Evolutionary conservation across 2,113 vertebrate genomes (phyloP).

Genomic region (Gadus chalcogrammus): DNA sequence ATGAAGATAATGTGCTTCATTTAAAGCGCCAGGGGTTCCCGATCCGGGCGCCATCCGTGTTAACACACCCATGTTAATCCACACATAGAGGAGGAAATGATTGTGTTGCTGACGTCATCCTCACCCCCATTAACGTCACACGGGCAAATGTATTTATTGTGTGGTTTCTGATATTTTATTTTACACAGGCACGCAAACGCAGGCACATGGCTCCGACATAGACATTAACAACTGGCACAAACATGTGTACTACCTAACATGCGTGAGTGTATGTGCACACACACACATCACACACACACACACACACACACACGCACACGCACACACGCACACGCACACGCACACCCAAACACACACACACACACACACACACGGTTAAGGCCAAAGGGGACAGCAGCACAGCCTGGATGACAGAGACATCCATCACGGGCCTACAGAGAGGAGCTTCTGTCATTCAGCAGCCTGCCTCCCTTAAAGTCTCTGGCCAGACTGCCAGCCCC

Average conservation of each 20-base stretch:
- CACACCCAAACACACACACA: constrained; percentile 10
- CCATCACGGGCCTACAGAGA: constrained; percentile 53
- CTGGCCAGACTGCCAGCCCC: constrained; percentile 36
- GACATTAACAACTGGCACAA: background rate
- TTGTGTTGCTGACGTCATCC: too few relatives aligned
- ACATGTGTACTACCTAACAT: background rate
- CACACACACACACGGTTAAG: constrained; percentile 9
- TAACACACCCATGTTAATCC: too few relatives aligned
- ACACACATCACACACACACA: too few relatives aligned
- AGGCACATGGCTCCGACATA: background rate
- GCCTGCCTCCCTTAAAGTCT: constrained; percentile 38
- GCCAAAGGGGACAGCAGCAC: constrained; percentile 39
- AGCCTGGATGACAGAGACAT: constrained; percentile 43
- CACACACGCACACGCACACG: constrained; percentile 17
- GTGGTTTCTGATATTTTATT: background rate
- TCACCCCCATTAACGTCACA: too few relatives aligned
- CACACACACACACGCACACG: too few relatives aligned
- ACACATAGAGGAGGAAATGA: too few relatives aligned
- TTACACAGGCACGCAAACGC: background rate
- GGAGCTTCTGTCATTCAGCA: constrained; percentile 42
- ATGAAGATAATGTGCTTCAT: too few relatives aligned
- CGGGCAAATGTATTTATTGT: too few relatives aligned
- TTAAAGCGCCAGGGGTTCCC: too few relatives aligned
- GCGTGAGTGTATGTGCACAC: background rate
- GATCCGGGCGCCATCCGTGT: too few relatives aligned